phyloP scores from a whole-genome alignment of 1,140 invertebrate species.

The Drosophila leontia region DNA sequence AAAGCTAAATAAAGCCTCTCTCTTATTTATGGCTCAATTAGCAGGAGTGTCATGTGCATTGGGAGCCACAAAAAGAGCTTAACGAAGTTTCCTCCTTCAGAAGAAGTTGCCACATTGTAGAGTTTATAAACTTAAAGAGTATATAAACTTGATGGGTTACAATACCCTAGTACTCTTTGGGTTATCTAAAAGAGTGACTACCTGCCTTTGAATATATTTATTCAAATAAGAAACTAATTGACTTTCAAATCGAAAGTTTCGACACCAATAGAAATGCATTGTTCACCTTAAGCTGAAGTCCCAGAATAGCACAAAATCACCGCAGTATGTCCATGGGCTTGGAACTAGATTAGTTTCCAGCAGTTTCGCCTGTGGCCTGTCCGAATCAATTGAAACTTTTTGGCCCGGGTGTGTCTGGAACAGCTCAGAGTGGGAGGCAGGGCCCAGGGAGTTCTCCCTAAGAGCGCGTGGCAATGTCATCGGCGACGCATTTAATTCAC shows the following conservation, averaged over 20 bases:
- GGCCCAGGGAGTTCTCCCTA: not conserved
- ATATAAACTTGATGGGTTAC: too few species aligned
- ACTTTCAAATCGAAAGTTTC: not conserved
- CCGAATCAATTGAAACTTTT: conserved; percentile 30
- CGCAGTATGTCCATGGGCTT: not conserved
- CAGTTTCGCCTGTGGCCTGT: conserved; percentile 18
- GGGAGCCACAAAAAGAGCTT: conserved; percentile 9
- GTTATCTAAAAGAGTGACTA: too few species aligned
- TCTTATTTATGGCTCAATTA: conserved; percentile 46
- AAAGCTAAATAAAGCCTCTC: conserved; percentile 27
- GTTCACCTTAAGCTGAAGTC: not conserved
- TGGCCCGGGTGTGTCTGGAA: not conserved
- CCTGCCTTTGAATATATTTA: not conserved
- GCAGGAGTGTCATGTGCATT: conserved; percentile 45
- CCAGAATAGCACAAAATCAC: not conserved
- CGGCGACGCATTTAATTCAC: conserved; percentile 67
- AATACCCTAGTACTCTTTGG: too few species aligned
- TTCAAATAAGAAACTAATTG: not conserved
- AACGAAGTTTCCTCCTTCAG: not conserved
- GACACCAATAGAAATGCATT: not conserved
- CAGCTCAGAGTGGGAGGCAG: conserved; percentile 1
- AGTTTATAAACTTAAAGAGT: too few species aligned
- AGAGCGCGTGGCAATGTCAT: conserved; percentile 38
- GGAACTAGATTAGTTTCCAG: conserved; percentile 31
- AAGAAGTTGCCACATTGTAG: conserved; percentile 10